Conservation (phyloP, 2,888 invertebrate genomes). For the Elysia crispata region DNA sequence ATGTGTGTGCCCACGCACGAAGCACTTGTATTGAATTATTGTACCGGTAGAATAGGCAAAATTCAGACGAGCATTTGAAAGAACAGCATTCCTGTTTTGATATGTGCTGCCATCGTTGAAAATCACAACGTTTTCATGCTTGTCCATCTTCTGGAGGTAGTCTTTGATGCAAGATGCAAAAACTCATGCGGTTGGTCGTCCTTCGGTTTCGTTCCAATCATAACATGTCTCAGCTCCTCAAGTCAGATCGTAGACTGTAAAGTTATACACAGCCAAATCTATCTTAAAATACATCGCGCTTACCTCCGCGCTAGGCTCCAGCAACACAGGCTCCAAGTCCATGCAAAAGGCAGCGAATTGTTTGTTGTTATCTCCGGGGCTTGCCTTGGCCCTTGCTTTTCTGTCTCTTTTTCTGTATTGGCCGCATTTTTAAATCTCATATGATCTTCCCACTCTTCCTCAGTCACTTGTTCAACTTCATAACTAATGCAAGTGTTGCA, state of each 20-base stretch:
- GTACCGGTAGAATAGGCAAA: slow-evolving; percentile 27
- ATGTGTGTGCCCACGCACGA: slow-evolving; percentile 52
- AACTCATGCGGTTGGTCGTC: slow-evolving; percentile 14
- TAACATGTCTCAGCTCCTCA: not conserved
- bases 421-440: slow-evolving; percentile 11
- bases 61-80: slow-evolving; percentile 45
- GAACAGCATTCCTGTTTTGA: slow-evolving; percentile 45
- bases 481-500: too few species aligned
- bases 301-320: slow-evolving; percentile 11
- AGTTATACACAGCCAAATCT: slow-evolving; percentile 30
- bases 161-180: slow-evolving; percentile 39
- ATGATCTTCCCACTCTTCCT: slow-evolving; percentile 16
- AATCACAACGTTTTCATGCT: too few species aligned
- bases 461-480: too few species aligned
- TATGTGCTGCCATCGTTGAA: slow-evolving; percentile 50
- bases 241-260: slow-evolving; percentile 23
- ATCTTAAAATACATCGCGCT: slow-evolving; percentile 39
- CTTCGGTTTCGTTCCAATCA: slow-evolving; percentile 37
- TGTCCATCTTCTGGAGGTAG: slow-evolving; percentile 27
- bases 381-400: too few species aligned
- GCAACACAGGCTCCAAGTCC: slow-evolving; percentile 29
- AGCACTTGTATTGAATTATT: slow-evolving; percentile 41
- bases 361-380: too few species aligned
- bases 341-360: not conserved
- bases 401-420: not conserved